Conservation (phyloP, 2,113 vertebrate species). For the Falcunculus frontatus region DNA sequence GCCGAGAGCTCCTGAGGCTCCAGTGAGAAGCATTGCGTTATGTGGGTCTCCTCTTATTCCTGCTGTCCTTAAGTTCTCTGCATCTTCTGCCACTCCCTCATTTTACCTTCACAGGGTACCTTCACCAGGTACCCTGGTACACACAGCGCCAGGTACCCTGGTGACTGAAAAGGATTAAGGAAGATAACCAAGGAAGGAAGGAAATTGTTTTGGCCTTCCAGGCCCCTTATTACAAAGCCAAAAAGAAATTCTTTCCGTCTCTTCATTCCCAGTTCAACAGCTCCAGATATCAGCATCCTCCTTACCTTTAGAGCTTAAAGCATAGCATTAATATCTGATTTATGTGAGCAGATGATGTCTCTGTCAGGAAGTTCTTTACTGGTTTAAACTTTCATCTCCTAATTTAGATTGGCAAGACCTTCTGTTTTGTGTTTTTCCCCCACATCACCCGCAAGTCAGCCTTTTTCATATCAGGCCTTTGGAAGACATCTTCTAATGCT, state of each 20-base stretch:
- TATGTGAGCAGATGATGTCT: background rate
- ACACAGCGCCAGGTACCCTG: background rate
- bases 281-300: conserved; percentile 19
- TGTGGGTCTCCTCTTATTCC: background rate
- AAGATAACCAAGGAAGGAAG: background rate
- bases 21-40: background rate
- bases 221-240: background rate
- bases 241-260: background rate
- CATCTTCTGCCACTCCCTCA: background rate
- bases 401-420: conserved; percentile 61
- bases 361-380: conserved; percentile 68
- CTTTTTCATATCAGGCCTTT: conserved; percentile 30
- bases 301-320: background rate
- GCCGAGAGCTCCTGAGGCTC: background rate
- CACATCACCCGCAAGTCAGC: background rate
- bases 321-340: conserved; percentile 42
- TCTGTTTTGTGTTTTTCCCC: background rate
- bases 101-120: background rate
- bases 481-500: background rate
- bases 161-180: background rate
- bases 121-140: background rate
- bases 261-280: background rate
- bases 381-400: conserved; percentile 49
- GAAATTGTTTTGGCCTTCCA: background rate
- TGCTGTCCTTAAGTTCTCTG: background rate